Base-by-base conservation (phyloP, 1,140 invertebrate genomes). In the Dendrolimus kikuchii region DNA sequence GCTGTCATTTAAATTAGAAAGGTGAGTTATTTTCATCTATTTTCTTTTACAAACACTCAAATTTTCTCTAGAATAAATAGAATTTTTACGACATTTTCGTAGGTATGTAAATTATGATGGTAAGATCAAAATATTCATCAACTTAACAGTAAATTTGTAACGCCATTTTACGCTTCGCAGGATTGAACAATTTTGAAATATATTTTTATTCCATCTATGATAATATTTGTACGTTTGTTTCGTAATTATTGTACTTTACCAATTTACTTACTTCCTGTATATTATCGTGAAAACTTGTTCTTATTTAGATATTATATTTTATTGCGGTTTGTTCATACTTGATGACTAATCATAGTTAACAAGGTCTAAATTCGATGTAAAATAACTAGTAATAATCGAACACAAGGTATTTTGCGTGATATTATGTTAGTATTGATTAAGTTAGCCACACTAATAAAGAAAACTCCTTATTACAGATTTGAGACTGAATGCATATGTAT, bases 1-100 rank as follows among this genome's bases (percentile, higher is more conserved):
- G 55, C 76, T 84, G 79, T 84, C 79, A 85, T 70, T 77, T 68
- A 64, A 63, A 62, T 59, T 75, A 78, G 70, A 80, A 82, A 82
- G 74, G 81, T 85, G 49, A 81, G 81, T 78, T 62, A 67, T 68
- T 68, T 71, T 74, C 55, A 52, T 42, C 64, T 65, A 52, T 41
- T 70, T 64, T 64, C 53, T 40, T 48, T 52, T 51, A 38, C 42
- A 7, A 49, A 38, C 7, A 6, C 4, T 36, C 23, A 23, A 2
- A 3, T 23, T 58, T 56, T 51, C 39, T 48, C 47, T 56, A 4
- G 7, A 37, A 9, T 42, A 43, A 7, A 5, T 48, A 4, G 38
- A 46, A 45, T 59, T 53, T 54, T 39, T 40, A 41, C 41, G 51
- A 60, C 38, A 37, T 52, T 46, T 49, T 40, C 36, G 44, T 10